phyloP scores from a whole-genome alignment of 30 jellyfish, hydroid and myxozoan species.

The Pelagia noctiluca region DNA sequence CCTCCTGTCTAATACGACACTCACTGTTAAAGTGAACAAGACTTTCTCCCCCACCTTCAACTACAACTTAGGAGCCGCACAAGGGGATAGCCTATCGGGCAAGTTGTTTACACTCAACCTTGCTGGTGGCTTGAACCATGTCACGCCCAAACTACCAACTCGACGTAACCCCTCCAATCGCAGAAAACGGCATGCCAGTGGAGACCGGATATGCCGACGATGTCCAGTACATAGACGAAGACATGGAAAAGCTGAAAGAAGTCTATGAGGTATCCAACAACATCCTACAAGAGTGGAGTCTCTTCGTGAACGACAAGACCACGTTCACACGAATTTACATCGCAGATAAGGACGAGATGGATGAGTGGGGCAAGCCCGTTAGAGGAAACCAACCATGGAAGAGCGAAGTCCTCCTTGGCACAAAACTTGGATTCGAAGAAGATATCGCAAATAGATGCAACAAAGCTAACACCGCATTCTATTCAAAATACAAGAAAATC shows the following conservation, averaged over 20 bases:
- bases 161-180: neutral
- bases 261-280: neutral
- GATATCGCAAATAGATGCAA: too few species aligned
- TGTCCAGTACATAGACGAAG: neutral
- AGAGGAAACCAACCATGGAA: too few species aligned
- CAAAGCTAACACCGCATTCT: too few species aligned
- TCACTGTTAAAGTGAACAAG: neutral
- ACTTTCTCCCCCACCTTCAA: neutral
- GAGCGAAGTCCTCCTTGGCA: too few species aligned
- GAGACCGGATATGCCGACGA: neutral
- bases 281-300: neutral
- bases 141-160: neutral
- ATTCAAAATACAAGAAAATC: too few species aligned
- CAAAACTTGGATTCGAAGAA: too few species aligned
- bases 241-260: neutral
- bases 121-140: constrained; percentile 10
- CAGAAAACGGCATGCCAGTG: neutral
- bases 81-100: neutral
- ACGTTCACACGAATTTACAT: too few species aligned
- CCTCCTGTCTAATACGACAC: neutral
- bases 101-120: neutral
- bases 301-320: neutral
- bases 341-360: too few species aligned
- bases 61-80: neutral
- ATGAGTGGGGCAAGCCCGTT: too few species aligned